A percentile compares a stretch with the other conserved stretches of the same genome.
Evolutionary conservation across 2,888 invertebrate genomes (phyloP).

Genomic region (Drosophila mercatorum): DNA sequence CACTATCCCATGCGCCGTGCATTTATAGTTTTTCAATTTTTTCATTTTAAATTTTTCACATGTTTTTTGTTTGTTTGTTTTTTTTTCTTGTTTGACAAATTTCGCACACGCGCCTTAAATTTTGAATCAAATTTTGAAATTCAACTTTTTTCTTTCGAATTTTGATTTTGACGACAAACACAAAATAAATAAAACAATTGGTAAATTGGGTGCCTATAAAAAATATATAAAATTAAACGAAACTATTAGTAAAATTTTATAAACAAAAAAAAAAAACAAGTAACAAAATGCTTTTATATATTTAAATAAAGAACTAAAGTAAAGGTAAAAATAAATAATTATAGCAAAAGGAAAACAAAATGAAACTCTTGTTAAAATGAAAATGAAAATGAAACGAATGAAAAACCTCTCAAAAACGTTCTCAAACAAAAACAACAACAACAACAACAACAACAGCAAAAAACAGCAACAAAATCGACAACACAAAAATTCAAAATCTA

Average conservation of each 20-base stretch:
- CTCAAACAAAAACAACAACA: conserved; percentile 66
- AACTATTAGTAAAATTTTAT: conserved; percentile 83
- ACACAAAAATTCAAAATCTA: conserved; percentile 66
- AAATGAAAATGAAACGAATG: conserved; percentile 41
- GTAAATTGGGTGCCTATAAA: conserved; percentile 84
- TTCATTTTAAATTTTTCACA: conserved; percentile 5
- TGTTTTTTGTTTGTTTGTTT: neutral
- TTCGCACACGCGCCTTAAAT: conserved; percentile 43
- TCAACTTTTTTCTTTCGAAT: neutral
- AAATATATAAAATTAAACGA: conserved; percentile 68
- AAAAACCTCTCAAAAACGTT: conserved; percentile 85
- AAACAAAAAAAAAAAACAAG: conserved; percentile 36
- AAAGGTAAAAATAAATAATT: conserved; percentile 46
- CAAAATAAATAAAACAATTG: conserved; percentile 72
- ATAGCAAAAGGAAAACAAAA: conserved; percentile 53
- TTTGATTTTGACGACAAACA: conserved; percentile 1
- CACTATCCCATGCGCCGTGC: conserved; percentile 21
- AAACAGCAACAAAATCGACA: conserved; percentile 24
- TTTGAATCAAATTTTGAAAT: conserved; percentile 41
- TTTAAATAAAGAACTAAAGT: conserved; percentile 64
- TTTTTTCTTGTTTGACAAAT: conserved; percentile 20
- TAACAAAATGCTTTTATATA: conserved; percentile 64
- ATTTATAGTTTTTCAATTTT: conserved; percentile 19
- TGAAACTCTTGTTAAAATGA: conserved; percentile 51
- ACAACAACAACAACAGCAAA: conserved; percentile 67